These are phyloP conservation scores for Rousettus madagascariensis DNA, from an alignment of 2,797 vertebrate genomes.

Conservation along the genomic window DNA sequence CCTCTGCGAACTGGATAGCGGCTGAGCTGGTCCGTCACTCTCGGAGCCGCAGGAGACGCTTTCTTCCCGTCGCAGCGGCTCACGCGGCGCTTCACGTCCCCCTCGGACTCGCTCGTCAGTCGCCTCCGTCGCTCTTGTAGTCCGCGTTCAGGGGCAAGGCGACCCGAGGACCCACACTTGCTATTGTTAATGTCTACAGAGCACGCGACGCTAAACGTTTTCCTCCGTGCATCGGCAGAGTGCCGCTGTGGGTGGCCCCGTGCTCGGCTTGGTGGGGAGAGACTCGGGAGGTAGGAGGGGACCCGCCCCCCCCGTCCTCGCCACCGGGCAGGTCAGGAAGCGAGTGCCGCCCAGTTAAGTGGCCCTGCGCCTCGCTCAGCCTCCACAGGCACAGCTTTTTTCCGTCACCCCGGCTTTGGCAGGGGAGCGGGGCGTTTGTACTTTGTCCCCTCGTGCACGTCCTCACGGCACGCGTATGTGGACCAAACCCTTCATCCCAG, in stretches of 20 bases:
- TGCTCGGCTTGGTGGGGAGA: neutral
- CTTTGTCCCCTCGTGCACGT: neutral
- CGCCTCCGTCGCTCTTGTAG: neutral
- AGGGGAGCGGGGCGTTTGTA: neutral
- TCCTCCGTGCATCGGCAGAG: neutral
- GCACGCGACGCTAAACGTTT: fast-evolving
- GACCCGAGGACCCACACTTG: neutral
- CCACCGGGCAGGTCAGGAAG: too few species aligned
- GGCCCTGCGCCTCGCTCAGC: neutral
- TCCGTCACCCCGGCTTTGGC: neutral
- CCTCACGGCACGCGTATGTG: fast-evolving
- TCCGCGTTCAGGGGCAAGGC: neutral
- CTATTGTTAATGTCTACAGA: neutral
- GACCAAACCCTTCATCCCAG: neutral
- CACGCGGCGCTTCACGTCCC: neutral
- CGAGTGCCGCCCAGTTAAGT: neutral
- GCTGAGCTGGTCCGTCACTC: neutral
- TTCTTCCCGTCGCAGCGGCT: neutral
- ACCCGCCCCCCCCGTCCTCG: too few species aligned
- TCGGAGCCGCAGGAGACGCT: neutral
- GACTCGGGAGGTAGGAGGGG: neutral
- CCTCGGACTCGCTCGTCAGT: too few species aligned
- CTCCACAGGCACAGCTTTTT: neutral
- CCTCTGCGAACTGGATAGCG: too few species aligned
- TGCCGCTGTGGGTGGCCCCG: neutral